Evolutionary conservation across 2,797 vertebrate species (phyloP), one percentile per base, ranked within the genome.

Genomic region (Myotis vivesi): DNA sequence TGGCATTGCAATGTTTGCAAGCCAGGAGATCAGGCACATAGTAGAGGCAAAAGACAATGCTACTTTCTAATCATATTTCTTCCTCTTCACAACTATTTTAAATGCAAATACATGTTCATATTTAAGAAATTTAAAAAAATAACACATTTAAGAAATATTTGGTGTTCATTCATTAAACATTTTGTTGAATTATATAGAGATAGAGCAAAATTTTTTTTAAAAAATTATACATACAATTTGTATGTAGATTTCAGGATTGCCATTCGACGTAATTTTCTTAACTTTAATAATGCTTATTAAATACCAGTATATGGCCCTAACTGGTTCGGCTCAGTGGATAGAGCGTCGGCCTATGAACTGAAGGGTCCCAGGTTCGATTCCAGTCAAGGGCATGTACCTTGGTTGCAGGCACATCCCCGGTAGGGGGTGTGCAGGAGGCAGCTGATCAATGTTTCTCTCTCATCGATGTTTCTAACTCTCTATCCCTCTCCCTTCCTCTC

Each of bases 261-360:
- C 46, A 85, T 80, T 85, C 57, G 79, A 41, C 71, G 25, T 62
- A 93, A 92, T 89, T 92, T 87, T 62, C 57, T 87, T 89, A 92
- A 73, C 33, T 89, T 89, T 75, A 51, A 68, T 72, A 57, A 38
- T 64, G 49, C 30, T 64, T 88, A 62, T 49, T 83, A 92, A 86
- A 89, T 59, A 19, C 20, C 51, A 49, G 30, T 20, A 71, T 86
- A 89, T 89, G 68, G 28, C 12, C 13, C 28, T 62, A 62, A 13
- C 11, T 6, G 12, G 2, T 62, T 62, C 15, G 28, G 12, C 59
- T 62, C 59, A 30, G 59, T 62, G 59, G 13, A 62, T 62, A 15
- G 57, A 59, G 59, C 30, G 2, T 62, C 13, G 2, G 28, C 28
- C 59, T 62, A 12, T 0, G 1, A 5, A 62, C 59, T 30, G 12